Conservation (phyloP, 2,797 vertebrate genomes). For the Catharus ustulatus region DNA sequence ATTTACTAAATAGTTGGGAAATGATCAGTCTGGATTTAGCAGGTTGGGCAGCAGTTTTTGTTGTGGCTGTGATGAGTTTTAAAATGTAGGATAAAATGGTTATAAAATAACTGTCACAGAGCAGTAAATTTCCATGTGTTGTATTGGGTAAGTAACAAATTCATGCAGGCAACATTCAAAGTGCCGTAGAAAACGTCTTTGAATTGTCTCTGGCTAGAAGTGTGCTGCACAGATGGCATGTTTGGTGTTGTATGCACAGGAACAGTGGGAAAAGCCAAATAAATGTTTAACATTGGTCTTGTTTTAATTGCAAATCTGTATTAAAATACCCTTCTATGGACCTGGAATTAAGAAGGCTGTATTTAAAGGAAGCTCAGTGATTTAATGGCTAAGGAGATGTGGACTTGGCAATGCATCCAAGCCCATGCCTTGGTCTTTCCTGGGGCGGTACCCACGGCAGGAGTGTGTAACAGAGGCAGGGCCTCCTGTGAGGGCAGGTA, state of each 20-base stretch:
- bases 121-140: slow-evolving; percentile 51
- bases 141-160: slow-evolving; percentile 33
- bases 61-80: slow-evolving; percentile 57
- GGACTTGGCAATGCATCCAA: neutral
- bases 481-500: neutral
- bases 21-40: slow-evolving; percentile 58
- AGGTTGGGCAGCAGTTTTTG: slow-evolving; percentile 64
- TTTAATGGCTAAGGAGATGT: neutral
- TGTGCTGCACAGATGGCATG: slow-evolving; percentile 66
- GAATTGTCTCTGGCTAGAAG: slow-evolving; percentile 55
- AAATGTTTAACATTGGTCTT: slow-evolving; percentile 57
- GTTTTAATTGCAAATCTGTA: slow-evolving; percentile 65
- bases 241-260: slow-evolving; percentile 50
- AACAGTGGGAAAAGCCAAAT: slow-evolving; percentile 67
- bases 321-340: slow-evolving; percentile 44
- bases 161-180: slow-evolving; percentile 5
- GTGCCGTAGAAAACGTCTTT: slow-evolving; percentile 38
- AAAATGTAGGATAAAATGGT: slow-evolving; percentile 33
- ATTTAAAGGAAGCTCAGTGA: slow-evolving; percentile 26
- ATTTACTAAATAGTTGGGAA: slow-evolving; percentile 76
- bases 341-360: neutral
- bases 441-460: neutral
- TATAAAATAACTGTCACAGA: neutral
- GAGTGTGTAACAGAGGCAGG: neutral
- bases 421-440: neutral